A percentile compares a stretch with the other conserved stretches of the same genome.
phyloP scores from a whole-genome alignment of 2,113 vertebrate genomes.

The Anolis sagrei region DNA sequence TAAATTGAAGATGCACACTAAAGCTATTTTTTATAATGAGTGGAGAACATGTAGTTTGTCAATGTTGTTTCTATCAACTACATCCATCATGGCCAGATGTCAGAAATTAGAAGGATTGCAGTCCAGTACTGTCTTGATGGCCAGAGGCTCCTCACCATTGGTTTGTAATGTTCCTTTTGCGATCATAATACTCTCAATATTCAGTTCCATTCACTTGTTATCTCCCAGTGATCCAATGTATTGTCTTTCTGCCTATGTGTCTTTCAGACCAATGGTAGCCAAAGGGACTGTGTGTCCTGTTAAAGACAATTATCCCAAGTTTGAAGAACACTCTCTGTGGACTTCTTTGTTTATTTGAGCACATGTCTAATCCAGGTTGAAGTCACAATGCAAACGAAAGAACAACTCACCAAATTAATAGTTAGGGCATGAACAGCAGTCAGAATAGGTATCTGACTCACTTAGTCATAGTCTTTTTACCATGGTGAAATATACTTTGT shows the following conservation, averaged over 20 bases:
- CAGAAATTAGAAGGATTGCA: too few relatives aligned
- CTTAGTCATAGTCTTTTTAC: background rate
- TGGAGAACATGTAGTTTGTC: too few relatives aligned
- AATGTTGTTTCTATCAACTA: too few relatives aligned
- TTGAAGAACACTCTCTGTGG: too few relatives aligned
- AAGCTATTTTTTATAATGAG: background rate
- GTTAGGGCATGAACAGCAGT: background rate
- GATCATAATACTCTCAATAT: conserved; percentile 21
- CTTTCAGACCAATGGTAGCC: conserved; percentile 68
- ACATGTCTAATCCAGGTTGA: background rate
- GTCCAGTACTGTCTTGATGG: too few relatives aligned
- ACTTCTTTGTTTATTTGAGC: too few relatives aligned
- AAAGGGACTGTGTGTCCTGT: background rate
- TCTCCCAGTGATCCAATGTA: background rate
- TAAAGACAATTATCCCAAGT: background rate
- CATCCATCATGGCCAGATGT: too few relatives aligned
- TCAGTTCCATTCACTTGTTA: conserved; percentile 43
- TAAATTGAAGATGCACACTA: background rate
- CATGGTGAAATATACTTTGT: background rate
- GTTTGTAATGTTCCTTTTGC: background rate
- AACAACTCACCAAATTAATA: background rate
- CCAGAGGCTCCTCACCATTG: too few relatives aligned
- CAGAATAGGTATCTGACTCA: background rate
- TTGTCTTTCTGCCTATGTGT: background rate
- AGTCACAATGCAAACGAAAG: background rate